Evolutionary conservation across 2,797 vertebrate species (phyloP), one percentile per base, ranked within the genome.

Genomic region (Gymnothorax javanicus): DNA sequence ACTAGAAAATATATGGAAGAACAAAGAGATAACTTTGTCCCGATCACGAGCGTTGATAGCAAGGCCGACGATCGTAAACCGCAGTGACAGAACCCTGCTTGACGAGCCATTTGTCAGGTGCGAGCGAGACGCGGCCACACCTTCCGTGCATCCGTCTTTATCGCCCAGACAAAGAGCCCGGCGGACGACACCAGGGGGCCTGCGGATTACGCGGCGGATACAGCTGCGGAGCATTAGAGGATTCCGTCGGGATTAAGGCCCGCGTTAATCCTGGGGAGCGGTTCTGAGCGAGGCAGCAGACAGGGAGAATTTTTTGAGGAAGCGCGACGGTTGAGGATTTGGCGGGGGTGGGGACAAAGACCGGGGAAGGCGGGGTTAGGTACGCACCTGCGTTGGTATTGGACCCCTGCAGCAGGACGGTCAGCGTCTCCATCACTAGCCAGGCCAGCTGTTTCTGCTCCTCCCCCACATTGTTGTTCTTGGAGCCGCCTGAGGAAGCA

Each of bases 391-490:
- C 98, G 89, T 98, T 99, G 88, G 97, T 99, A 94, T 98, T 98
- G 87, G 98, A 99, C 86, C 97, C 97, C 92, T 99, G 98, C 86
- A 99, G 96, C 0, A 99, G 95, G 86, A 97, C 97, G 0, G 98
- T 99, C 90, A 99, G 94, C 0, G 97, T 98, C 93, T 99, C 98
- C 98, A 99, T 99, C 90, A 99, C 98, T 91, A 99, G 92, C 94
- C 98, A 97, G 84, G 98, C 98, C 92, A 99, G 89, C 90, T 99
- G 97, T 89, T 98, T 99, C 96, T 99, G 98, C 90, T 99, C 98
- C 93, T 99, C 98, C 50, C 96, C 94, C 20, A 96, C 97, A 15
- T 93, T 93, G 92, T 95, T 96, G 93, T 96, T 98, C 91, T 96
- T 98, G 91, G 97, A 95, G 91, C 98, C 98, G 20, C 95, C 98